These are phyloP conservation scores for Achatina immaculata DNA, from an alignment of 1,140 invertebrate species.

Conservation along the genomic window DNA sequence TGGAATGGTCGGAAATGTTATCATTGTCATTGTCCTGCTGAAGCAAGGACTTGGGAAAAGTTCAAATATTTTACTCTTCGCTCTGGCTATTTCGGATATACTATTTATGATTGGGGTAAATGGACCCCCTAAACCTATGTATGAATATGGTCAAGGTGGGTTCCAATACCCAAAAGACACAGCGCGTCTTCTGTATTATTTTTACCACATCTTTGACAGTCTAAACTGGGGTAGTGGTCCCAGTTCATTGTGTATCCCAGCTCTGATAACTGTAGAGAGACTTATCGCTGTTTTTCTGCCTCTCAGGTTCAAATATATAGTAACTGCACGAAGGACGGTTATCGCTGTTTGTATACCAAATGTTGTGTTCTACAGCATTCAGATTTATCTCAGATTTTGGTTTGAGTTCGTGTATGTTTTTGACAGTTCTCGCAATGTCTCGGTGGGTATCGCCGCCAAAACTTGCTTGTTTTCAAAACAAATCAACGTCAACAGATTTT, in stretches of 20 bases:
- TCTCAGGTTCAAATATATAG: background rate
- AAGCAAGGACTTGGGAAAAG: constrained; percentile 7
- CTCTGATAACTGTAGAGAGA: constrained; percentile 7
- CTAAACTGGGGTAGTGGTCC: constrained; percentile 4
- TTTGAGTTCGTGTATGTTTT: constrained; percentile 9
- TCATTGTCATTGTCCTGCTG: background rate
- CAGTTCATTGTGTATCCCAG: background rate
- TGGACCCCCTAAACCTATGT: background rate
- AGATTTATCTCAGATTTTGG: background rate
- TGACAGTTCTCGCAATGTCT: background rate
- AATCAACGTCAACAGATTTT: background rate
- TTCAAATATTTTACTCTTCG: constrained; percentile 13
- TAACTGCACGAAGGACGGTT: background rate
- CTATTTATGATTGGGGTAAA: background rate
- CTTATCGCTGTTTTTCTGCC: constrained; percentile 17
- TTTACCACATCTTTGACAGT: constrained; percentile 16
- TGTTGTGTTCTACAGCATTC: background rate
- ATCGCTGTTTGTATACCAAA: background rate
- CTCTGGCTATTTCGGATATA: constrained; percentile 5
- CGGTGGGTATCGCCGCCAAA: background rate
- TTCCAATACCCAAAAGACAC: background rate
- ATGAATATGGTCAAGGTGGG: background rate
- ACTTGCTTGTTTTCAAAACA: background rate
- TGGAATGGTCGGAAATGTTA: background rate
- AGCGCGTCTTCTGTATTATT: background rate